Evolutionary conservation across 2,113 vertebrate species (phyloP), one percentile per base, ranked within the genome.

Genomic region (Laterallus jamaicensis): DNA sequence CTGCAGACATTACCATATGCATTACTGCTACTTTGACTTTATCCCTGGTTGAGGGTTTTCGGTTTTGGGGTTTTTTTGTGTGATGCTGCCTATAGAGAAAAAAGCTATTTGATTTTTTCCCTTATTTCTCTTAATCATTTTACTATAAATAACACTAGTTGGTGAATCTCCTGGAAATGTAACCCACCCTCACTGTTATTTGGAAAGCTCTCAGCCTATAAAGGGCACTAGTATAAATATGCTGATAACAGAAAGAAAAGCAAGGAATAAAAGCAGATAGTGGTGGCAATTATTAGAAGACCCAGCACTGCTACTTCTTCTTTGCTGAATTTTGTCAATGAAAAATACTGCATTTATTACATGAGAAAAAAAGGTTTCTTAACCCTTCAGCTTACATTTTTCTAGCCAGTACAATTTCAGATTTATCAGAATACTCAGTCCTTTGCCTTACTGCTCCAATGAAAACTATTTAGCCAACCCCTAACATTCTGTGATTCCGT

Each of bases 21-120:
- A 60, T 63, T 71, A 58, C 19, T 50, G 18, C 9, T 15, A 15
- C 35, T 70, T 88, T 60, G 12, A 29, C 10, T 71, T 64, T 49
- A 71, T 60, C 20, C 44, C 8, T 3, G 2, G 49, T 4, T 11
- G 12, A 69, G 22, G 37, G 1, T 0, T 0, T 6, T 39, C 37
- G 49, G 7, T 22, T 49, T 4, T 10, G 14, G 66, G 22, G 0
- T 0, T 5, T 35, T 47, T 90, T 70, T 66, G 28, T 77, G n/a
- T 12, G 4, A 2, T 35, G 28, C 10, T 66, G 28, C 39, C 56
- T 78, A 29, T 20, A 29, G 18, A 85, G 11, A 74, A 31, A 28
- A 60, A 86, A 80, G 28, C 28, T 42, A 71, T 44, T 1, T 0
- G 63, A 79, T 50, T 28, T 82, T 0, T 86, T 79, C 79, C 21